A percentile compares a stretch with the other conserved stretches of the same genome.
Conservation (phyloP, 2,888 invertebrate species). For the Marasmarcha lunaedactyla region DNA sequence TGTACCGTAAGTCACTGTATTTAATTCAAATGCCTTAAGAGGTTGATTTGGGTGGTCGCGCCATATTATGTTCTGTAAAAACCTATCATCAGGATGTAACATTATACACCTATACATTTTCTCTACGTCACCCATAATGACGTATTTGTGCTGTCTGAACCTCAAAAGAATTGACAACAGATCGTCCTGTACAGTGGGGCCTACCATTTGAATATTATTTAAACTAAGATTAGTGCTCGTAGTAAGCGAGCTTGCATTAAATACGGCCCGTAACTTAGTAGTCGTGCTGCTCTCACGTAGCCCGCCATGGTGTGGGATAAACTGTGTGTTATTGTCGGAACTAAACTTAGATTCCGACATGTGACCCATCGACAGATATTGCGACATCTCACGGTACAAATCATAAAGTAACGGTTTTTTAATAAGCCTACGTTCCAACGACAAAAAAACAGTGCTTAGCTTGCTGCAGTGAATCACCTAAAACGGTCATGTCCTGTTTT, state of each 20-base stretch:
- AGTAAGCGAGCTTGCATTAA: slow-evolving; percentile 12
- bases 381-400: slow-evolving; percentile 15
- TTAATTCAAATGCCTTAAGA: slow-evolving; percentile 13
- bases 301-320: slow-evolving; percentile 17
- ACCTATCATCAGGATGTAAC: slow-evolving; percentile 14
- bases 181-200: slow-evolving; percentile 17
- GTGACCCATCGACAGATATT: slow-evolving; percentile 17
- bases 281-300: slow-evolving; percentile 13
- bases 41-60: slow-evolving; percentile 12
- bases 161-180: slow-evolving; percentile 18
- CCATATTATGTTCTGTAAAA: slow-evolving; percentile 17
- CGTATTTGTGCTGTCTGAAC: slow-evolving; percentile 14
- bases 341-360: slow-evolving; percentile 12
- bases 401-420: slow-evolving; percentile 5
- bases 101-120: slow-evolving; percentile 19
- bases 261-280: slow-evolving; percentile 13
- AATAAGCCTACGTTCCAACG: slow-evolving; percentile 13
- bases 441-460: slow-evolving; percentile 15
- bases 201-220: slow-evolving; percentile 16
- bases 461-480: slow-evolving; percentile 17
- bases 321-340: too few relatives aligned
- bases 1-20: slow-evolving; percentile 20
- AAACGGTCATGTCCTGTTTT: slow-evolving; percentile 10
- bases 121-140: slow-evolving; percentile 16
- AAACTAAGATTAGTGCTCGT: slow-evolving; percentile 10